Base-by-base conservation (phyloP, 2,113 vertebrate species). In the Chamaea fasciata region DNA sequence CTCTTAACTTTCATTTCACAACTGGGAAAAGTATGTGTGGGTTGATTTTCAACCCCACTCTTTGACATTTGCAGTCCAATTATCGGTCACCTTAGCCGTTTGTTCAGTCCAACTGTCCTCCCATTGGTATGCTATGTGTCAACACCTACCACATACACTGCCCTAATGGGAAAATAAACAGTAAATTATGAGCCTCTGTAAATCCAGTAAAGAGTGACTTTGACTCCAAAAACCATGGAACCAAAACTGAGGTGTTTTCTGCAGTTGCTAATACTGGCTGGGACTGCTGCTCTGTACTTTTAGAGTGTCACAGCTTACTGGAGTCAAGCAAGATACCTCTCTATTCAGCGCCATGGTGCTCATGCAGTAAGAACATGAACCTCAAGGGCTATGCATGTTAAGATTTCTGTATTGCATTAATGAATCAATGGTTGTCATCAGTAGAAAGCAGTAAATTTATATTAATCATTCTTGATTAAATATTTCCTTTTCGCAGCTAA, bases 31-130 rank as follows among this genome's bases (percentile, higher is more conserved):
- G 53, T 73, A 67, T 37, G 46, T 57, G 82, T 81, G 71, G 26
- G 65, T 75, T 97, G 94, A 92, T 90, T 78, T 67, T 57, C 83
- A 94, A n/a, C 77, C 75, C 23, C 57, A n/a, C 10, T 82, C 82
- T 57, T 76, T 93, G 92, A 92, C 92, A 87, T 95, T 96, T 95
- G 91, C 50, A 63, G 60, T 87, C 76, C 90, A 92, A 63, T 96
- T 95, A 96, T 56, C 10, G 2, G 49, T 92, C 85, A 93, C 89
- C 91, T 81, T 73, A 35, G 30, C 55, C 87, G 8, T 79, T 70
- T 1, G 0, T 93, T 87, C 6, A 2, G 37, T 78, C n/a, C 77
- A 20, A 0, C 53, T 90, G 39, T 91, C 75, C 85, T 91, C 82
- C 87, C 2, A 0, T 79, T 82, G 83, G 12, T 88, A 39, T 82